Evolutionary conservation across 2,888 invertebrate species (phyloP).

Genomic region (Hedychridium roseum): DNA sequence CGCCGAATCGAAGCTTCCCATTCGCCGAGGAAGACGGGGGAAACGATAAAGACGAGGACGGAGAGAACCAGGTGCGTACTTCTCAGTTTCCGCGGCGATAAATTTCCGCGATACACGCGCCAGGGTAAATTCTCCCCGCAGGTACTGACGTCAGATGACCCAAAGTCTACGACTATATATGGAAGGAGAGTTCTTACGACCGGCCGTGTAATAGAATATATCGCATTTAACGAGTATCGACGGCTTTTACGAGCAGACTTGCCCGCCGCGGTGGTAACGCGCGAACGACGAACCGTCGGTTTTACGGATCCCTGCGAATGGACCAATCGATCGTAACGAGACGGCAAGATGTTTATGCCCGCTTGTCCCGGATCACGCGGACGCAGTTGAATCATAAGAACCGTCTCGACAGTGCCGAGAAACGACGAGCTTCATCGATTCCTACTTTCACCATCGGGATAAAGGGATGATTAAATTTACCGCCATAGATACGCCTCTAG

Average conservation of each 20-base stretch:
- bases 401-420: no score
- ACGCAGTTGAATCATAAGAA: no score
- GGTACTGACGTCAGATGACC: background rate
- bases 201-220: conserved; percentile 24
- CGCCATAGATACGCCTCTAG: no score
- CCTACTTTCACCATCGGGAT: no score
- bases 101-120: conserved; percentile 26
- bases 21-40: no score
- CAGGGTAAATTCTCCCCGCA: conserved; percentile 32
- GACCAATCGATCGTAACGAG: background rate
- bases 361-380: no score
- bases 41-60: no score
- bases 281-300: background rate
- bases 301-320: conserved; percentile 1
- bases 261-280: background rate
- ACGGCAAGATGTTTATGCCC: background rate
- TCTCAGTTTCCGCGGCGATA: conserved; percentile 30
- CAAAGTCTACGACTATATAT: conserved; percentile 3
- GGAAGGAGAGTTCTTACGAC: conserved; percentile 23
- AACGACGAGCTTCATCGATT: no score
- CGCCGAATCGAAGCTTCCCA: no score
- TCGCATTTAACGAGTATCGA: conserved; percentile 25
- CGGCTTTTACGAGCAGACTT: conserved; percentile 21
- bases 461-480: no score
- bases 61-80: conserved; percentile 17